Percentiles rank a stretch among this genome's conserved stretches.
These are phyloP conservation scores for Paramisgurnus dabryanus DNA, from an alignment of 2,113 vertebrate genomes.

Conservation along the genomic window DNA sequence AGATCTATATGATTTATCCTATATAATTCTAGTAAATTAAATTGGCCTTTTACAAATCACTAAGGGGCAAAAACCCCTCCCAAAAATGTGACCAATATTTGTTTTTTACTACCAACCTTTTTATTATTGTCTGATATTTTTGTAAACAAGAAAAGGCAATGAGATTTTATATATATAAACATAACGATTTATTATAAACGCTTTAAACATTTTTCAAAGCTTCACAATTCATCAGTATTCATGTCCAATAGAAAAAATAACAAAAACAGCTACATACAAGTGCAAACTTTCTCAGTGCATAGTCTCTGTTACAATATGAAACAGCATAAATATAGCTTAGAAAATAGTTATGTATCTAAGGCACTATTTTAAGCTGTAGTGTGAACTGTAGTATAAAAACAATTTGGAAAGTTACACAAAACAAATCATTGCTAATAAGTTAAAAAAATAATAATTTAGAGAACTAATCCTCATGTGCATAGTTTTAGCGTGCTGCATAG, in stretches of 20 bases:
- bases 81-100: too few relatives aligned
- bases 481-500: conserved; percentile 1
- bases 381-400: not conserved
- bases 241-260: not conserved
- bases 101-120: too few relatives aligned
- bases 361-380: not conserved
- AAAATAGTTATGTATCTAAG: not conserved
- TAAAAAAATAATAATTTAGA: conserved; percentile 1
- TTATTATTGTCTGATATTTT: not conserved
- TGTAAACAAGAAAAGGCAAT: not conserved
- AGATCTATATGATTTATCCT: too few relatives aligned
- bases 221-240: not conserved
- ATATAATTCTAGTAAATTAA: too few relatives aligned
- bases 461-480: conserved; percentile 28
- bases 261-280: not conserved
- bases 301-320: not conserved
- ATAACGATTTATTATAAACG: not conserved
- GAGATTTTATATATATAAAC: not conserved
- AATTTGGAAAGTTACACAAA: not conserved
- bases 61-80: too few relatives aligned
- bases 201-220: not conserved
- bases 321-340: conserved; percentile 3
- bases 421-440: not conserved
- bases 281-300: not conserved
- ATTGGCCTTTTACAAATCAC: too few relatives aligned